Conservation (phyloP, 2,888 invertebrate species). For the Lysandra coridon region DNA sequence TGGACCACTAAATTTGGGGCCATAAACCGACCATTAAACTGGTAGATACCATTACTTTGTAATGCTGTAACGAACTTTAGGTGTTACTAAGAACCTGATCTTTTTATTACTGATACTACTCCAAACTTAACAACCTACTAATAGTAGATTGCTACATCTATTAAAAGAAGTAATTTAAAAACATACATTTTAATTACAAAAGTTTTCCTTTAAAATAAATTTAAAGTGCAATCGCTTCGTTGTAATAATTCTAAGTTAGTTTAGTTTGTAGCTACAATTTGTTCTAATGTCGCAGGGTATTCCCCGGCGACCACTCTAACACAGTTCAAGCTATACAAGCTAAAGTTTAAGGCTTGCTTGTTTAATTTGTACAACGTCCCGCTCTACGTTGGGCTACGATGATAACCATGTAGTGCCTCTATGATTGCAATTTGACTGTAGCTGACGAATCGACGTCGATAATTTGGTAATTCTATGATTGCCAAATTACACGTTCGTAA, state of each 20-base stretch:
- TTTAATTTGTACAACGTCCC: background rate
- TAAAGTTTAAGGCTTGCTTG: background rate
- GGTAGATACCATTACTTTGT: constrained; percentile 21
- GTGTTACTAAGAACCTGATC: background rate
- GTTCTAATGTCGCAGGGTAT: background rate
- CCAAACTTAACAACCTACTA: background rate
- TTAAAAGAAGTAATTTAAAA: background rate
- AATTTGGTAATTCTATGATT: no score
- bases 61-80: background rate
- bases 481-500: no score
- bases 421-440: no score
- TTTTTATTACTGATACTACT: background rate
- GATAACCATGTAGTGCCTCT: no score
- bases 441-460: no score
- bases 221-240: background rate
- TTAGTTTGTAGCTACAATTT: constrained; percentile 9
- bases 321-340: background rate
- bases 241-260: constrained; percentile 1
- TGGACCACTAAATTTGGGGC: constrained; percentile 13
- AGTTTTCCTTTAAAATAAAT: background rate
- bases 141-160: no score
- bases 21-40: constrained; percentile 16
- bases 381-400: no score
- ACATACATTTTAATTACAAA: background rate
- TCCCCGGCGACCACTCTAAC: background rate